Percentiles rank a stretch among this genome's conserved stretches.
These are phyloP conservation scores for Babyrousa celebensis DNA, from an alignment of 2,797 vertebrate species.

Conservation along the genomic window DNA sequence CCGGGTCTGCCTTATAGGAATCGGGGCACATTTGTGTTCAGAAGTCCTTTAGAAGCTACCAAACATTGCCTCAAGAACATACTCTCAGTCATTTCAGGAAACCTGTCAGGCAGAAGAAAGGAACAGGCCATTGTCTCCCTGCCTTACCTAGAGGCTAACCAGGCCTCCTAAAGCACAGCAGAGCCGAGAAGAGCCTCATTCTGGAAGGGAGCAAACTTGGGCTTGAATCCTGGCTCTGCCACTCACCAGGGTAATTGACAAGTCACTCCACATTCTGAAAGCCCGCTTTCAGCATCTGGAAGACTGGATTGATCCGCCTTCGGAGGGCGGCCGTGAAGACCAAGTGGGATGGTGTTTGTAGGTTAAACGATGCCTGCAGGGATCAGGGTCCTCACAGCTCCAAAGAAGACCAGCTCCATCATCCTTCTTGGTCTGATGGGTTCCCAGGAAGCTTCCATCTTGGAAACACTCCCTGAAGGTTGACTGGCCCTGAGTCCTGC, in stretches of 20 bases:
- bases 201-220: neutral
- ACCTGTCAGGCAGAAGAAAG: neutral
- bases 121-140: neutral
- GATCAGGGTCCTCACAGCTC: neutral
- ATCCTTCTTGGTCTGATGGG: neutral
- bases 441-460: neutral
- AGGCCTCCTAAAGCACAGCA: neutral
- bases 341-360: fast-evolving
- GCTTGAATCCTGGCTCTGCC: neutral
- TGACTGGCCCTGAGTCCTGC: fast-evolving
- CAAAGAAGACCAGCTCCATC: neutral
- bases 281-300: neutral
- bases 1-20: neutral
- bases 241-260: neutral
- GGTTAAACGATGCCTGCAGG: fast-evolving
- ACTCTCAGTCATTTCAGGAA: neutral
- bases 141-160: neutral
- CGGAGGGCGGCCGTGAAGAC: neutral
- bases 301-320: neutral
- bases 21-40: neutral
- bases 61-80: neutral
- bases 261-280: neutral
- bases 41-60: neutral
- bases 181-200: neutral
- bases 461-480: neutral